These are phyloP conservation scores for Calameuta filiformis DNA, from an alignment of 2,888 invertebrate species.

Conservation along the genomic window DNA sequence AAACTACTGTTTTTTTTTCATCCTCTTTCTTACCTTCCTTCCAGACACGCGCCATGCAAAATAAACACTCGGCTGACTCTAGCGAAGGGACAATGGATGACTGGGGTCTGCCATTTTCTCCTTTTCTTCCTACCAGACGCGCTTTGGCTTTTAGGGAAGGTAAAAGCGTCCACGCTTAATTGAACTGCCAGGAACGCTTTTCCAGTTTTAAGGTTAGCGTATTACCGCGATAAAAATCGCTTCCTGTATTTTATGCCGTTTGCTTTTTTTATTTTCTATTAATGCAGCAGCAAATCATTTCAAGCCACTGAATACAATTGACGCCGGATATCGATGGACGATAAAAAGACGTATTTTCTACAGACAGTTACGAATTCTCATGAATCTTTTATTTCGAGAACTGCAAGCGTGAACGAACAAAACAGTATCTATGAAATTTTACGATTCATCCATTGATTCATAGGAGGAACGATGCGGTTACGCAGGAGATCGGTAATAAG, in stretches of 20 bases:
- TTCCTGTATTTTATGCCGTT: neutral
- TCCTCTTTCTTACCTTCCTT: neutral
- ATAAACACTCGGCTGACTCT: neutral
- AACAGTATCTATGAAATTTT: neutral
- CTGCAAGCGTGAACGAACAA: neutral
- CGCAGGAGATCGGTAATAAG: neutral
- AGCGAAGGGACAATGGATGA: neutral
- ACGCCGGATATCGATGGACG: neutral
- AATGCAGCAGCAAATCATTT: neutral
- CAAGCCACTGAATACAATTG: neutral
- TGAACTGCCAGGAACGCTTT: neutral
- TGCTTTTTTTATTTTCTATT: neutral
- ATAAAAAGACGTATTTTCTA: neutral
- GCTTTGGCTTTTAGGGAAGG: neutral
- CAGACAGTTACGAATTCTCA: neutral
- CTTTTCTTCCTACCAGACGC: neutral
- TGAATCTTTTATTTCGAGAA: neutral
- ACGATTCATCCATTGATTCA: neutral
- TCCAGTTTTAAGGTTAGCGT: neutral
- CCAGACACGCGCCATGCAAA: neutral
- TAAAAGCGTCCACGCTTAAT: neutral
- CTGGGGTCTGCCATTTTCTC: neutral
- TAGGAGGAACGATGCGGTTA: neutral
- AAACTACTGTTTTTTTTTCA: neutral
- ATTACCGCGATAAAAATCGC: neutral